These are phyloP conservation scores for Cinara cedri DNA, from an alignment of 2,888 invertebrate species.

Conservation along the genomic window DNA sequence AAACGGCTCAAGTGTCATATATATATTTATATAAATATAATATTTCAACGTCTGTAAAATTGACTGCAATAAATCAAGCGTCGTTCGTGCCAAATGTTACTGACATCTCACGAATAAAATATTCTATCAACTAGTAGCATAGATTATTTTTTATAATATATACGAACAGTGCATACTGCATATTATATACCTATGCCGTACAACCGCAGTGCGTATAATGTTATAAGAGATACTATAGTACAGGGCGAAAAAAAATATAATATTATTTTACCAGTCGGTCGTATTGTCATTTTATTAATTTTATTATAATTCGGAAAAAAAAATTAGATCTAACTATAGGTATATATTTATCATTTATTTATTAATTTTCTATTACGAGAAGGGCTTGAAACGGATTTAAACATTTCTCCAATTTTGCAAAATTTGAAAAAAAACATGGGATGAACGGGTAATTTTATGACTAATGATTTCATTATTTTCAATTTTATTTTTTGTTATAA, in stretches of 20 bases:
- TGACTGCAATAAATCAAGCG: constrained; percentile 19
- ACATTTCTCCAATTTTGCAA: too few relatives aligned
- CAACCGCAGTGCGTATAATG: constrained; percentile 27
- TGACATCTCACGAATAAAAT: constrained; percentile 27
- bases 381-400: too few relatives aligned
- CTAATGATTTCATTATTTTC: too few relatives aligned
- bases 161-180: neutral
- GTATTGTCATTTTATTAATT: neutral
- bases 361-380: too few relatives aligned
- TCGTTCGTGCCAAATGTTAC: constrained; percentile 34
- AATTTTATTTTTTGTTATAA: too few relatives aligned
- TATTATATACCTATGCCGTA: neutral
- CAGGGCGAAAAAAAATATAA: neutral
- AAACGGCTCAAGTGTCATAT: neutral
- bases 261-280: neutral
- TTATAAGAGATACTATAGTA: neutral
- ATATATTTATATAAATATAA: neutral
- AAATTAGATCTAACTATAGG: too few relatives aligned
- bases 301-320: too few relatives aligned
- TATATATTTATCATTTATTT: too few relatives aligned
- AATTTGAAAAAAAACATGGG: too few relatives aligned
- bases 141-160: neutral
- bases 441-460: too few relatives aligned
- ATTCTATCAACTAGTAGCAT: constrained; percentile 15
- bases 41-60: constrained; percentile 26